Conservation (phyloP, 2,797 vertebrate genomes). For the Podargus strigoides region DNA sequence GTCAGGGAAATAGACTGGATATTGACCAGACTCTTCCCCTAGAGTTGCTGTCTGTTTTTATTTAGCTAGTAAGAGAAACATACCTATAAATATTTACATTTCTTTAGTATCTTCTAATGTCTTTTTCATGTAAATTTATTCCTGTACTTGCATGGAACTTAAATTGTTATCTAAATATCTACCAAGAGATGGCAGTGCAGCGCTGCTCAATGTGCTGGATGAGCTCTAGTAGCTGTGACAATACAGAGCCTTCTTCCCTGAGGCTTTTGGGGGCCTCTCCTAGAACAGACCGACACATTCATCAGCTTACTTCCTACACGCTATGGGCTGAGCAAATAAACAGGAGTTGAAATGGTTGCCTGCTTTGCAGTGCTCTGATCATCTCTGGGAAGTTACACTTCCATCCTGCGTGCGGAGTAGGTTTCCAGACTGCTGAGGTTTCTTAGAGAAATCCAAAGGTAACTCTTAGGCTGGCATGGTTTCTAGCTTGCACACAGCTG, state of each 20-base stretch:
- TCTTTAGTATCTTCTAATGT: background rate
- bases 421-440: background rate
- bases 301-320: background rate
- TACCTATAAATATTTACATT: fast-evolving
- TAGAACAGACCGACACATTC: background rate
- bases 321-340: background rate
- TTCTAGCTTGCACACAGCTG: background rate
- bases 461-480: fast-evolving
- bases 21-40: background rate
- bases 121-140: background rate
- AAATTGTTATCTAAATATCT: background rate
- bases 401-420: fast-evolving
- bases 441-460: background rate
- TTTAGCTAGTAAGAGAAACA: background rate
- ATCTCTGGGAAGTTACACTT: background rate
- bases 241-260: background rate
- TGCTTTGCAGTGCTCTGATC: background rate
- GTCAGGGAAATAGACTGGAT: background rate
- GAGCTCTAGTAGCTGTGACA: background rate
- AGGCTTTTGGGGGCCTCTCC: background rate
- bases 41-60: background rate
- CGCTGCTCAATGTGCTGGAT: background rate
- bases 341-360: background rate
- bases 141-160: background rate
- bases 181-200: slow-evolving; percentile 69